Base-by-base conservation (phyloP, 92 coral and sea anemone genomes). In the Palythoa grandiflora region DNA sequence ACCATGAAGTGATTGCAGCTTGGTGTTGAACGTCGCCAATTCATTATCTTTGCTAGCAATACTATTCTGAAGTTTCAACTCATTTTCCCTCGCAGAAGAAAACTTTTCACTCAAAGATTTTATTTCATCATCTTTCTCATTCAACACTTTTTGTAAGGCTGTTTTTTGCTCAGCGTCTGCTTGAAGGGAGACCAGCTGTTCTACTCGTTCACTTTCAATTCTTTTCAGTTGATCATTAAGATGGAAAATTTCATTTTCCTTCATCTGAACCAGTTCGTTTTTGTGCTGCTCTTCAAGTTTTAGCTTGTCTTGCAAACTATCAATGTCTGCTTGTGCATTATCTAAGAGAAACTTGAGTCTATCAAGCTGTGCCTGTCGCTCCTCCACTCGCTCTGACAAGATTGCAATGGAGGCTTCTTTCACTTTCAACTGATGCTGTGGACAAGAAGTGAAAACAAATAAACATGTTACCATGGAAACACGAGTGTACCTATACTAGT, bases 351-450 rank as follows among this genome's bases (percentile, higher is more conserved):
- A 76, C 75, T 78, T 84, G 50, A 91, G 78, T 73, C 91, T 85
- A 35, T 91, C 94, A 28, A 91, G 89, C 57, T 88, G 92, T 6
- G 88, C 77, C 38, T 87, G 90, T 28, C 88, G 85, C 14, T 91
- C 94, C 73, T 91, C 94, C 10, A 89, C 68, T 40, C 90, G 87
- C 51, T 91, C 87, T 63, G 87, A 78, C 52, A 91, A 50, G 37
- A 89, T 78, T 3, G 94, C 84, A 52, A 91, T 91, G 20, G 89
- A 72, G 16, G 89, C 94, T 28, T 91, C 94, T 78, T 72, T 88
- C 15, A 91, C 61, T 47, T 83, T 76, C 39, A 91, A 28, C 54
- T 79, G 90, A 71, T 91, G 83, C 94, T 91, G 85, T 9, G 59
- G 84, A 35, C 19, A 17, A 73, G 73, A 73, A 17, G 5, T 14